Conservation (phyloP, 2,113 vertebrate species). For the Ploceus nigricollis region DNA sequence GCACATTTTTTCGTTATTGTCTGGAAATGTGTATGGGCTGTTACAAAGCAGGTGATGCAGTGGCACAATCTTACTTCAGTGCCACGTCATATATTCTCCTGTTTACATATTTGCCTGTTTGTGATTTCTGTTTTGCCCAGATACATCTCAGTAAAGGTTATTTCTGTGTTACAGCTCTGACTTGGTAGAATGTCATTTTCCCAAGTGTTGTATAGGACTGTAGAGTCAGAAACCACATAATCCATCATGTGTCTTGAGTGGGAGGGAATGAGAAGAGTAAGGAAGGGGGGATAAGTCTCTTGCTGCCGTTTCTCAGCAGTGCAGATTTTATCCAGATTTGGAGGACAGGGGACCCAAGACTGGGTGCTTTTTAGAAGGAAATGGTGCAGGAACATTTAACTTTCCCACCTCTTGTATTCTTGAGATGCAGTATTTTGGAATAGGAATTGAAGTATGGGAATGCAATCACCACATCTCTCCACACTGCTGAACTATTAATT, state of each 20-base stretch:
- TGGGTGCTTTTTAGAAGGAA: not conserved
- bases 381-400: not conserved
- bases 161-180: not conserved
- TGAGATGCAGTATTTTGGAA: not conserved
- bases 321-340: not conserved
- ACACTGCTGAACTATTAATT: not conserved
- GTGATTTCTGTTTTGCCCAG: not conserved
- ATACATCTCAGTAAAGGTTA: not conserved
- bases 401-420: not conserved
- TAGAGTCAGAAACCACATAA: not conserved
- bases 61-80: not conserved
- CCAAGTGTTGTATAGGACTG: not conserved
- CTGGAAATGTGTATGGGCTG: not conserved
- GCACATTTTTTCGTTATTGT: not conserved
- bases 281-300: not conserved
- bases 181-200: not conserved
- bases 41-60: constrained; percentile 9
- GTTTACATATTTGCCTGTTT: not conserved
- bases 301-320: not conserved
- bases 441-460: not conserved
- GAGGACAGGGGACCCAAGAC: not conserved
- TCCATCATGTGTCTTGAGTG: not conserved
- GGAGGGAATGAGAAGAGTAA: not conserved
- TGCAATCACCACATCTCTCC: fast-evolving
- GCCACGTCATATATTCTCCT: fast-evolving